A percentile compares a stretch with the other conserved stretches of the same genome.
Evolutionary conservation across 2,888 invertebrate genomes (phyloP).

Genomic region (Tenthredo mesomela): DNA sequence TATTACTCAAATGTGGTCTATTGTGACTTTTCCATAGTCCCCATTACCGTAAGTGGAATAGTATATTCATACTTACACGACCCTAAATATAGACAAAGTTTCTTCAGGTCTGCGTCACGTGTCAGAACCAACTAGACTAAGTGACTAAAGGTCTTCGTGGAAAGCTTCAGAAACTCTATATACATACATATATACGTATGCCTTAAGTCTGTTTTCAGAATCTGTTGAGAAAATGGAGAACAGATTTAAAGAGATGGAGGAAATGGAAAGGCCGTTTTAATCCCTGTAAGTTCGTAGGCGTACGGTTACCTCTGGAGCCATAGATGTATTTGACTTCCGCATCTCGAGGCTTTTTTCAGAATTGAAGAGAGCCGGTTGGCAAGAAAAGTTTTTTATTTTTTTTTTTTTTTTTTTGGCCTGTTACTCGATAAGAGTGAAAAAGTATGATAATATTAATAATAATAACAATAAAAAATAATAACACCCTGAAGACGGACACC

Average conservation of each 20-base stretch:
- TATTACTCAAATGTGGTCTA: neutral
- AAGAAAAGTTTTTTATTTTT: neutral
- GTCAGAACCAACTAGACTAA: constrained; percentile 16
- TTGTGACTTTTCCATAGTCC: neutral
- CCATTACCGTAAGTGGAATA: neutral
- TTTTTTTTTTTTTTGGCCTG: neutral
- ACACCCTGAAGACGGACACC: neutral
- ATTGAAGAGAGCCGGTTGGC: constrained; percentile 5
- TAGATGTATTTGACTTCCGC: neutral
- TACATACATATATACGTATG: neutral
- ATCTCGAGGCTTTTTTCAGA: neutral
- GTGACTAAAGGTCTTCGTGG: neutral
- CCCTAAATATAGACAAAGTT: neutral
- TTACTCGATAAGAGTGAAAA: neutral
- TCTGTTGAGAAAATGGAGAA: neutral
- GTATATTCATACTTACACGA: constrained; percentile 10
- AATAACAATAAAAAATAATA: neutral
- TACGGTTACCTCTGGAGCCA: neutral
- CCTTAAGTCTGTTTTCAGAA: neutral
- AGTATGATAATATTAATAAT: neutral
- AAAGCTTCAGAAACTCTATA: neutral
- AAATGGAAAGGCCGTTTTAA: neutral
- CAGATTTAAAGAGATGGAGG: neutral
- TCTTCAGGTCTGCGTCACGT: neutral
- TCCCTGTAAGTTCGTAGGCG: neutral